Evolutionary conservation across 2,113 vertebrate genomes (phyloP).

Genomic region (Crotophaga sulcirostris): DNA sequence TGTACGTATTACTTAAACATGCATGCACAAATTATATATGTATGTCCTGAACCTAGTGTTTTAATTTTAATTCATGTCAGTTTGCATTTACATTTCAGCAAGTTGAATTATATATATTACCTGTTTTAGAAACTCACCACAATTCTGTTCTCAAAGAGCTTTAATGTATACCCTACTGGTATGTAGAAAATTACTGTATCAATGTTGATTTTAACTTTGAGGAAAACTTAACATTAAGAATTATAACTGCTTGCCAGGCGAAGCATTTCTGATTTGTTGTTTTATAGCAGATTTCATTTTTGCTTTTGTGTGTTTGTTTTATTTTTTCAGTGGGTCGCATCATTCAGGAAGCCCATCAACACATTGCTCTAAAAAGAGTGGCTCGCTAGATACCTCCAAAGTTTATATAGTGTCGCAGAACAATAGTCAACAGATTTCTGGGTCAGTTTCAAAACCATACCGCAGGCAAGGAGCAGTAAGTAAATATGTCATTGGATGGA

Average conservation of each 20-base stretch:
- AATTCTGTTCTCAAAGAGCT: not conserved
- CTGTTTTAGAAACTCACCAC: not conserved
- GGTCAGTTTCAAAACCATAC: conserved; percentile 82
- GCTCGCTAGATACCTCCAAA: conserved; percentile 90
- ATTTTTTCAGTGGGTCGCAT: conserved; percentile 85
- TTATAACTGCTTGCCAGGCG: not conserved
- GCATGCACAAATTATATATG: not conserved
- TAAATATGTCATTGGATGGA: conserved; percentile 84
- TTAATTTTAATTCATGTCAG: not conserved
- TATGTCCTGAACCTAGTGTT: not conserved
- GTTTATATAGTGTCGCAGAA: conserved; percentile 89
- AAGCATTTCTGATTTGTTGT: not conserved
- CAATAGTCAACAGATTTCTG: conserved; percentile 72
- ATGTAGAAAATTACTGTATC: not conserved
- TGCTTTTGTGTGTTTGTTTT: conserved; percentile 30
- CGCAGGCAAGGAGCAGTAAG: conserved; percentile 77
- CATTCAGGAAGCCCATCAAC: conserved; percentile 90
- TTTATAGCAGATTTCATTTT: not conserved
- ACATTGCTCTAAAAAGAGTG: conserved; percentile 83
- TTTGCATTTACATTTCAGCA: not conserved
- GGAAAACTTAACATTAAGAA: not conserved
- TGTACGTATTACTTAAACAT: not conserved
- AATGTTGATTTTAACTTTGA: conserved; percentile 4
- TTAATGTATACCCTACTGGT: not conserved
- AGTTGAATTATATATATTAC: not conserved